These are phyloP conservation scores for Sinocyclocheilus anshuiensis DNA, from an alignment of 2,113 vertebrate species.

Conservation along the genomic window DNA sequence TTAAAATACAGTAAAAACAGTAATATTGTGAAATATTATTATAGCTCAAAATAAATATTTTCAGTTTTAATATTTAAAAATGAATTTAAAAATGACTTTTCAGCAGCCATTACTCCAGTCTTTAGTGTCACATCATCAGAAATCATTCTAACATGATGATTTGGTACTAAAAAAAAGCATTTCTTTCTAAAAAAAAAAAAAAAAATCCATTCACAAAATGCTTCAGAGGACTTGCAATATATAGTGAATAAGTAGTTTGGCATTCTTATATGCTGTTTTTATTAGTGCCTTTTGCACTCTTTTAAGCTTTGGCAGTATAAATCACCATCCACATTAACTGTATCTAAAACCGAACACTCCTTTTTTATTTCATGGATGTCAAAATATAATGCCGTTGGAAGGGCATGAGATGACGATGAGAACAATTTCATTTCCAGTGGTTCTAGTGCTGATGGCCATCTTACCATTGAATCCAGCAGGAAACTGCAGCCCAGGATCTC, in stretches of 20 bases:
- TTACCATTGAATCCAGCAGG: slow-evolving; percentile 88
- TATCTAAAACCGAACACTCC: not conserved
- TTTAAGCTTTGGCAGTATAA: not conserved
- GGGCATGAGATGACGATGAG: not conserved
- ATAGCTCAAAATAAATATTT: not conserved
- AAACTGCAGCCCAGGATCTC: slow-evolving; percentile 88
- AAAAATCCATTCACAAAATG: not conserved
- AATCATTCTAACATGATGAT: not conserved
- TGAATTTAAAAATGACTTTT: not conserved
- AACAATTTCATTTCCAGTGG: not conserved
- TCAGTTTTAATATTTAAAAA: not conserved
- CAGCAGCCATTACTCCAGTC: not conserved
- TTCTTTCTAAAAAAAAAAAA: not conserved
- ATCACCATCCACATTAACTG: not conserved
- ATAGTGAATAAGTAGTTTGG: not conserved
- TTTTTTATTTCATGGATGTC: not conserved
- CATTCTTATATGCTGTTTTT: not conserved
- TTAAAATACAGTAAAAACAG: not conserved
- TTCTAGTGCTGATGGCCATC: not conserved
- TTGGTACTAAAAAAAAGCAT: not conserved
- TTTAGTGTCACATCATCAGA: not conserved
- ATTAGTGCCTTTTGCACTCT: not conserved
- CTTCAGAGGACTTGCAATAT: not conserved
- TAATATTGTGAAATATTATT: not conserved
- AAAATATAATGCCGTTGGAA: not conserved